Conservation (phyloP, 2,113 vertebrate genomes). For the Actinemys pallida region DNA sequence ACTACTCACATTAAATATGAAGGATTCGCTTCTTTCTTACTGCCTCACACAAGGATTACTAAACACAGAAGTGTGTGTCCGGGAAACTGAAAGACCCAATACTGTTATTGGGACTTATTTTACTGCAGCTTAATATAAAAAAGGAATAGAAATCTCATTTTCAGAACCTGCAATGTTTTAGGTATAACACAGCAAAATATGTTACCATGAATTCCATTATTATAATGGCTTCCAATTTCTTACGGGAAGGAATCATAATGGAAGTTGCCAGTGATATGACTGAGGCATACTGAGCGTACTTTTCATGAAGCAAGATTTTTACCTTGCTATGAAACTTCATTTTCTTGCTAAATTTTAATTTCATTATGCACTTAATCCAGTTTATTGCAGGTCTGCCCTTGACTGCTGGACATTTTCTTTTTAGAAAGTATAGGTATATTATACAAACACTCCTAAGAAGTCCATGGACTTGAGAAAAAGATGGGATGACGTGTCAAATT, state of each 20-base stretch:
- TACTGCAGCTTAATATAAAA: not conserved
- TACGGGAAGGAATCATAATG: not conserved
- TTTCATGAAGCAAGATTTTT: accelerated
- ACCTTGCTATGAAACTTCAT: not conserved
- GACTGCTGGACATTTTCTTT: not conserved
- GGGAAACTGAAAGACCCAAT: not conserved
- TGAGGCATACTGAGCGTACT: not conserved
- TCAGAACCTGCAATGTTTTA: not conserved
- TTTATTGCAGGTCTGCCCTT: not conserved
- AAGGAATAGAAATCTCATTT: not conserved
- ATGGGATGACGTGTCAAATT: not conserved
- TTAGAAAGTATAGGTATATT: not conserved
- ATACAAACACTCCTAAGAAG: not conserved
- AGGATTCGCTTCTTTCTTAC: not conserved
- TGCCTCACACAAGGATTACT: not conserved
- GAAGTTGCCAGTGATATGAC: not conserved
- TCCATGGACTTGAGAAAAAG: not conserved
- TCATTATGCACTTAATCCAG: not conserved
- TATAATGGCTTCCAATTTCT: not conserved
- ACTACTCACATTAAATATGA: not conserved
- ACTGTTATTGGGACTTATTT: not conserved
- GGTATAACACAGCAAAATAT: not conserved
- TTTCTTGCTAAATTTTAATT: not conserved
- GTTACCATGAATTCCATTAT: not conserved
- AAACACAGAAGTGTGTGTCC: not conserved